Percentiles rank a stretch among this genome's conserved stretches.
These are phyloP conservation scores for Dipodomys spectabilis DNA, from an alignment of 2,113 vertebrate genomes.

Conservation along the genomic window DNA sequence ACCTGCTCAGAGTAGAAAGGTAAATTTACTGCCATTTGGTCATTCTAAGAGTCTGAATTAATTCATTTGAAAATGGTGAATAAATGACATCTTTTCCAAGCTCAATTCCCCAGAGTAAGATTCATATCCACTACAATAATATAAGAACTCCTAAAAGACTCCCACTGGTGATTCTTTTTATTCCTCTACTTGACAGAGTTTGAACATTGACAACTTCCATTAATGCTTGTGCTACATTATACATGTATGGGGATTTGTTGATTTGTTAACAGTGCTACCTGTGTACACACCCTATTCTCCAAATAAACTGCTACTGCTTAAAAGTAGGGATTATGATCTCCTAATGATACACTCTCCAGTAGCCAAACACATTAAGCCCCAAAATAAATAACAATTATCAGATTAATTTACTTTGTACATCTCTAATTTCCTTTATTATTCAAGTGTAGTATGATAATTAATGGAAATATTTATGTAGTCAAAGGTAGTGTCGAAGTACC, in stretches of 20 bases:
- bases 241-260: conserved; percentile 8
- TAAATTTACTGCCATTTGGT: conserved; percentile 43
- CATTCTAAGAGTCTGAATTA: conserved; percentile 48
- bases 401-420: conserved; percentile 12
- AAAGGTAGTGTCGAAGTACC: conserved; percentile 42
- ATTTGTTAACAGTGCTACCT: conserved; percentile 5
- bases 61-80: conserved; percentile 43
- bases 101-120: not conserved
- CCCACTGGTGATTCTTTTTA: not conserved
- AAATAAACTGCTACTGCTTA: not conserved
- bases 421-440: conserved; percentile 49
- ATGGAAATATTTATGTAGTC: conserved; percentile 31
- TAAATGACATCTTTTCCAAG: conserved; percentile 12
- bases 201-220: not conserved
- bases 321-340: not conserved
- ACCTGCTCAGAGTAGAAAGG: not conserved
- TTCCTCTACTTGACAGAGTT: not conserved
- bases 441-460: not conserved
- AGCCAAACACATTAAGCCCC: conserved; percentile 17
- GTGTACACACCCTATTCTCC: not conserved
- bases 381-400: conserved; percentile 44
- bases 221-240: conserved; percentile 6
- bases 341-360: conserved; percentile 36
- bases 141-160: not conserved
- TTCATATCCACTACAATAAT: not conserved